Evolutionary conservation across 2,797 vertebrate genomes (phyloP).

Genomic region (Hemibagrus guttatus): DNA sequence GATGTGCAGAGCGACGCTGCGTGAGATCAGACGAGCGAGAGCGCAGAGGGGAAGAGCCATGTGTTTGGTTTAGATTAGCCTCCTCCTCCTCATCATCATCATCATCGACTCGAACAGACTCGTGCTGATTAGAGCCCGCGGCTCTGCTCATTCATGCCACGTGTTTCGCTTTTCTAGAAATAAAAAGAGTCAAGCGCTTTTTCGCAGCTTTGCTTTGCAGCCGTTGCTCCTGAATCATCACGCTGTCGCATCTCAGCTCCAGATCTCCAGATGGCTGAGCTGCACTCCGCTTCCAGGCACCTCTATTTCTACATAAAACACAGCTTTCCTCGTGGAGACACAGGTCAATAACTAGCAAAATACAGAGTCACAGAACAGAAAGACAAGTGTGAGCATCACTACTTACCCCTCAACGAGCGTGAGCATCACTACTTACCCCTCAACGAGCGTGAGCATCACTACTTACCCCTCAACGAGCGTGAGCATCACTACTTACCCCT

Average conservation of each 20-base stretch:
- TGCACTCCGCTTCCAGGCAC: slow-evolving; percentile 25
- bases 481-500: too few species aligned
- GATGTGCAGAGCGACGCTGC: slow-evolving; percentile 10
- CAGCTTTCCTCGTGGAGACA: slow-evolving; percentile 46
- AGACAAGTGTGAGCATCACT: background rate
- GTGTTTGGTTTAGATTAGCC: slow-evolving; percentile 57
- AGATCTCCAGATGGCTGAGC: slow-evolving; percentile 75
- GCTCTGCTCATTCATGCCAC: slow-evolving; percentile 41
- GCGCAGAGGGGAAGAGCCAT: background rate
- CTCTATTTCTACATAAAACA: slow-evolving; percentile 48
- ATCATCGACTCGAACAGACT: slow-evolving; percentile 51
- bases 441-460: too few species aligned
- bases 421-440: too few species aligned
- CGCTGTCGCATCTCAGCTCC: slow-evolving; percentile 68
- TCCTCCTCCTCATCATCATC: slow-evolving; percentile 61
- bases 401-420: background rate
- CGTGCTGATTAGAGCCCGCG: slow-evolving; percentile 63
- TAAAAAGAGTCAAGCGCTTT: slow-evolving; percentile 27
- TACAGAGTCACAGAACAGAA: background rate
- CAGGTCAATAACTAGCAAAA: slow-evolving; percentile 58
- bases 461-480: too few species aligned
- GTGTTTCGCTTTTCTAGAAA: slow-evolving; percentile 59
- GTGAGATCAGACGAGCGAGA: background rate
- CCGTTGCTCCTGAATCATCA: slow-evolving; percentile 62
- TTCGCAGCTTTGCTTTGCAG: slow-evolving; percentile 57